Evolutionary conservation across 2,888 invertebrate genomes (phyloP), one percentile per base, ranked within the genome.

Genomic region (Cryptophagus acutangulus): DNA sequence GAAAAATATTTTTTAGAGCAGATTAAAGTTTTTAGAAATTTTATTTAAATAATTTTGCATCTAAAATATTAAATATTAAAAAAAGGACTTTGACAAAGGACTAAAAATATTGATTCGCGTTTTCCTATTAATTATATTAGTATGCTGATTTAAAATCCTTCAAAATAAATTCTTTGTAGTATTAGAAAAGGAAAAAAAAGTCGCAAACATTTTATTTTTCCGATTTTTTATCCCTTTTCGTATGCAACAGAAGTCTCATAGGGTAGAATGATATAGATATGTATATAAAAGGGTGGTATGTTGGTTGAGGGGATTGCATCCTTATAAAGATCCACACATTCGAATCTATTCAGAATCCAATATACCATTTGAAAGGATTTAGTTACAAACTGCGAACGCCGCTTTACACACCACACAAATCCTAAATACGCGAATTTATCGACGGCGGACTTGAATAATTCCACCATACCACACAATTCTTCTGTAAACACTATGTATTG

Each of bases 371-470:
- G 37, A 63, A 64, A 65, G 68, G 68, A 69, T 69, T 69, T 67
- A 62, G 64, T 61, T 60, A 56, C 57, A 60, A 62, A 63, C 58
- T 63, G 62, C 63, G 59, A 58, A 57, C 58, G 61, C 53, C 64
- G 59, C 59, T 64, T 63, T 63, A 58, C 55, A 62, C 60, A 58
- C 61, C 58, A 58, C 65, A 62, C 67, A 69, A 68, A 69, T 69
- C 67, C 69, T 59, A 63, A 69, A 68, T 67, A 65, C 68, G 63
- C 57, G 63, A 66, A 67, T 65, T 65, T 66, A 65, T 65, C 60
- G 66, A 66, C 61, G 60, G 18, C 18, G 34, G 31, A 31, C 31
- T 31, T 31, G 28, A 28, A 28, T 28, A 57, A 58, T 53, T 49
- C 36, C 41, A 33, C 41, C 12, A 31, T 26, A 26, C 26, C 33